Base-by-base conservation (phyloP, 2,113 vertebrate genomes). In the Etia nguti region DNA sequence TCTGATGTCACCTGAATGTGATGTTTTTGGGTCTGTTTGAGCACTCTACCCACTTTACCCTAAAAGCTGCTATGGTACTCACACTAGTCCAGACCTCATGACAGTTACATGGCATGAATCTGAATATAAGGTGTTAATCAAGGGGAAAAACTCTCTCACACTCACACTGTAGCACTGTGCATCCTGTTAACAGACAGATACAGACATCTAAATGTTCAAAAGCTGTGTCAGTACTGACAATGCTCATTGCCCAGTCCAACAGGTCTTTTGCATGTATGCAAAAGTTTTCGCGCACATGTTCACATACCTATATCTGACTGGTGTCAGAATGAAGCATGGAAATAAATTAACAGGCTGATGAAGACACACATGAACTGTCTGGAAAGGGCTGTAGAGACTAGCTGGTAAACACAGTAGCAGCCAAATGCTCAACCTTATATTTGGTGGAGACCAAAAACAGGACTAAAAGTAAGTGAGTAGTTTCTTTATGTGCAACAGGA, bases 91-190 rank as follows among this genome's bases (percentile, higher is more conserved):
- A 77, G 43, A 50, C 16, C 3, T 48, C 24, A 18, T 11, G 24
- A 50, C 50, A 31, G 46, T 75, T 75, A 20, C 43, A 75, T 50
- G 41, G 2, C 41, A 73, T 6, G 9, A 31, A 48, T 75, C 43
- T 29, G 15, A 75, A 50, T 75, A 31, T 48, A 12, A 29, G 4
- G 4, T 1, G 4, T 50, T 50, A 75, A 65, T 24, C 13, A 46
- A 16, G 13, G 13, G 22, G 6, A 2, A 24, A 70, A 43, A 43
- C 20, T 13, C 36, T 22, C 4, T 1, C 2, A 22, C 10, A 22
- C 1, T 43, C n/a, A 34, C 0, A 65, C 60, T 29, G 24, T 24
- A 48, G 68, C 68, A 20, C 68, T 18, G 3, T 48, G 41, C 41
- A 48, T 11, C 22, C 0, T 29, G 68, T 2, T 75, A 75, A 48